phyloP scores from a whole-genome alignment of 2,113 vertebrate species.

The Camarhynchus parvulus region DNA sequence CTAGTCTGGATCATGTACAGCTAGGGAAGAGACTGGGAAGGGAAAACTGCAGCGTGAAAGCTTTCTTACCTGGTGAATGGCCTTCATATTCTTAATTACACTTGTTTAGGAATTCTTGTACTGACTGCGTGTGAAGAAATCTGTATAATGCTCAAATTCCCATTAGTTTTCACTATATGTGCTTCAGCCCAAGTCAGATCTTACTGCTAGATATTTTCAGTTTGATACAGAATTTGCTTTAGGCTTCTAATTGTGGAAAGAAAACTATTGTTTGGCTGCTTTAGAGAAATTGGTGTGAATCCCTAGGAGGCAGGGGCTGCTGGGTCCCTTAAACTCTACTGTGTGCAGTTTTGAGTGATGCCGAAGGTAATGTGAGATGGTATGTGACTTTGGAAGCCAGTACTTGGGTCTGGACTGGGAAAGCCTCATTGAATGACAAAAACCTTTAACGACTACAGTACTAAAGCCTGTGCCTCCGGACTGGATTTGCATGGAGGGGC shows the following conservation, averaged over 20 bases:
- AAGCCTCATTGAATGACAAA: neutral
- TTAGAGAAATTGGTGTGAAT: neutral
- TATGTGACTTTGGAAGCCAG: neutral
- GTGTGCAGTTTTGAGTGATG: neutral
- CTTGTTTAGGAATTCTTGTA: neutral
- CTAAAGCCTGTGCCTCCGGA: neutral
- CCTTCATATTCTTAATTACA: neutral
- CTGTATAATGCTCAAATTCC: neutral
- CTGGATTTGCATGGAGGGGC: neutral
- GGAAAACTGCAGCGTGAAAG: neutral
- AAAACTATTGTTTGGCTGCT: neutral
- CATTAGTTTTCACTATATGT: neutral
- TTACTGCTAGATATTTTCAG: neutral
- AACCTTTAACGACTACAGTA: neutral
- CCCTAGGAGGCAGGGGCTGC: neutral
- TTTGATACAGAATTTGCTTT: neutral
- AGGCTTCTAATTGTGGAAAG: neutral
- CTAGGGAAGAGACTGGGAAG: neutral
- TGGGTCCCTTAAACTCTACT: neutral
- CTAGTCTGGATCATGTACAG: neutral
- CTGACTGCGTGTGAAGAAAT: neutral
- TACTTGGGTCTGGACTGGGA: neutral
- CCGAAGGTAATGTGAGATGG: rapidly evolving
- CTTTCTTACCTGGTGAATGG: neutral
- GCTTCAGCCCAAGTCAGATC: neutral